These are phyloP conservation scores for Leptodirus hochenwartii DNA, from an alignment of 2,888 invertebrate genomes.

Conservation along the genomic window DNA sequence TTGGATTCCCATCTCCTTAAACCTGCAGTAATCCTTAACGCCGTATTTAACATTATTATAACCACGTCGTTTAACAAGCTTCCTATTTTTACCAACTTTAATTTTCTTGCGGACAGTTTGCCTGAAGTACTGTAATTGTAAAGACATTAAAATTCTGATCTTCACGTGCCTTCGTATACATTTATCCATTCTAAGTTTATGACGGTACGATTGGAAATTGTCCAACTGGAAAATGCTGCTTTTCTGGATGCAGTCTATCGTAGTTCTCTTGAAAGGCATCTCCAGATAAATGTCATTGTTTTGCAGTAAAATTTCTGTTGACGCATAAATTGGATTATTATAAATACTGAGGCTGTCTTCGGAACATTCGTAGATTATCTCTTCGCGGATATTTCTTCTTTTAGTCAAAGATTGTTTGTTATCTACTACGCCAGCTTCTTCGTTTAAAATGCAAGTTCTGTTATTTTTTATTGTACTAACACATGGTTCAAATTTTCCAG, in stretches of 20 bases:
- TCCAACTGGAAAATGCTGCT: conserved; percentile 11
- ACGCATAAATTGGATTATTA: conserved; percentile 24
- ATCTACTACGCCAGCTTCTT: too few species aligned
- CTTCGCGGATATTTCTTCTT: conserved; percentile 24
- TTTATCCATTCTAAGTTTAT: conserved; percentile 30
- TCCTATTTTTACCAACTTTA: conserved; percentile 18
- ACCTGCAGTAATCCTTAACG: background rate
- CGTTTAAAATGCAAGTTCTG: too few species aligned
- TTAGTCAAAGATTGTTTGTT: too few species aligned
- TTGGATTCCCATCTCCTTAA: background rate
- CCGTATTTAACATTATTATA: conserved; percentile 4
- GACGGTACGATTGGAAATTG: conserved; percentile 11
- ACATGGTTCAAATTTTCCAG: too few species aligned
- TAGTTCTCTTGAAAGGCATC: conserved; percentile 8
- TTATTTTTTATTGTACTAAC: too few species aligned
- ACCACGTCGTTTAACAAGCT: conserved; percentile 14
- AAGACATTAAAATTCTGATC: conserved; percentile 45
- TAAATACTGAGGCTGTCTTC: conserved; percentile 24
- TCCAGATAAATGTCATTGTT: too few species aligned
- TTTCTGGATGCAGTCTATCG: conserved; percentile 10
- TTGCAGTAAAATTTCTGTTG: too few species aligned
- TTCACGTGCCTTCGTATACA: conserved; percentile 44
- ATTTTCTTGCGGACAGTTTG: too few species aligned
- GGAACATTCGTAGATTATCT: conserved; percentile 26
- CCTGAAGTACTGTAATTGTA: too few species aligned